Percentiles rank a stretch among this genome's conserved stretches.
phyloP scores from a whole-genome alignment of 2,888 invertebrate genomes.

The Octonoba sinensis region DNA sequence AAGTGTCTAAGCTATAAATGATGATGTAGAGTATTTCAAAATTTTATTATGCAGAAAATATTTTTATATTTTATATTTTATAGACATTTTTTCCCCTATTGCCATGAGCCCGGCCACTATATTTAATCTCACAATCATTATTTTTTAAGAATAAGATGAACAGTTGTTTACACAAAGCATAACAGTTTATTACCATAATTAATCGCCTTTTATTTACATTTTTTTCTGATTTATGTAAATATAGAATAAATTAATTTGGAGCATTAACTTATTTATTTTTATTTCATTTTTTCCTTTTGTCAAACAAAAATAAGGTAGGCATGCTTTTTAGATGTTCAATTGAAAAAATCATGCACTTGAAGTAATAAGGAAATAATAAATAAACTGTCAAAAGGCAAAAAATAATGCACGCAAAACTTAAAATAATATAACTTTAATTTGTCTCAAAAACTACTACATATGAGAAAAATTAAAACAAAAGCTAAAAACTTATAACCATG shows the following conservation, averaged over 20 bases:
- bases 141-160: neutral
- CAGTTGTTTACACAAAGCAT: conserved; percentile 7
- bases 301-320: conserved; percentile 2
- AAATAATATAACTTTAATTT: conserved; percentile 55
- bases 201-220: too few relatives aligned
- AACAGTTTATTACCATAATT: conserved; percentile 7
- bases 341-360: conserved; percentile 37
- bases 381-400: conserved; percentile 37
- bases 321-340: neutral
- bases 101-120: conserved; percentile 47
- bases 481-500: conserved; percentile 40
- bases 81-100: conserved; percentile 15
- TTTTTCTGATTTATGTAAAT: conserved; percentile 40
- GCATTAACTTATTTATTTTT: too few relatives aligned
- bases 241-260: conserved; percentile 21
- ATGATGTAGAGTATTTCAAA: too few relatives aligned
- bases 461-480: conserved; percentile 36
- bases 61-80: too few relatives aligned
- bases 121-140: neutral
- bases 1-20: too few relatives aligned
- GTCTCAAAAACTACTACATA: conserved; percentile 18
- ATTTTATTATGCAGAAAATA: too few relatives aligned
- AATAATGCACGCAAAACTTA: conserved; percentile 36
- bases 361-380: neutral
- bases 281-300: neutral